A percentile compares a stretch with the other conserved stretches of the same genome.
Evolutionary conservation across 1,140 invertebrate species (phyloP).

Genomic region (Pseudomyrmex gracilis): DNA sequence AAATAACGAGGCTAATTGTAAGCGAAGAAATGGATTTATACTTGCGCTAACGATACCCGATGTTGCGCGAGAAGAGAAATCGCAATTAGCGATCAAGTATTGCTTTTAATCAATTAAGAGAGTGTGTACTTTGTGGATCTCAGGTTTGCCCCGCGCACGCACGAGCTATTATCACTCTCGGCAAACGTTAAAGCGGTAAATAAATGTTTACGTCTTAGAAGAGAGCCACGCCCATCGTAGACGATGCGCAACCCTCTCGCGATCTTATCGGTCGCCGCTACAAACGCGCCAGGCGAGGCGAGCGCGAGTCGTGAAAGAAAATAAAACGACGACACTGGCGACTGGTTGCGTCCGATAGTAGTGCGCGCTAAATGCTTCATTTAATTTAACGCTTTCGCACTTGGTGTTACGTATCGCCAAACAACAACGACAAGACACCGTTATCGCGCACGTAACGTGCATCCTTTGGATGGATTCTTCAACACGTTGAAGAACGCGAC

Average conservation of each 20-base stretch:
- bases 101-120: constrained; percentile 13
- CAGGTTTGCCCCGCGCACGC: background rate
- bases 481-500: too few species aligned
- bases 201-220: constrained; percentile 59
- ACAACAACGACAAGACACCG: constrained; percentile 13
- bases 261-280: constrained; percentile 53
- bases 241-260: constrained; percentile 55
- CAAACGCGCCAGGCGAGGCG: constrained; percentile 21
- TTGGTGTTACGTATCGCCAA: constrained; percentile 1
- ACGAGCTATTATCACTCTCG: constrained; percentile 24
- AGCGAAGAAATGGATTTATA: too few species aligned
- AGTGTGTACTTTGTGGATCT: background rate
- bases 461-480: background rate
- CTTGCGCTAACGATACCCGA: too few species aligned
- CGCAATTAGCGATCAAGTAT: background rate
- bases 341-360: constrained; percentile 43
- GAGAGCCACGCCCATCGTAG: constrained; percentile 64
- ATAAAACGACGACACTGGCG: constrained; percentile 65
- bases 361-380: constrained; percentile 49
- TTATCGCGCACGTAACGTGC: background rate
- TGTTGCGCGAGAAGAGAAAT: background rate
- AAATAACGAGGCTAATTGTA: too few species aligned
- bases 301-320: constrained; percentile 61
- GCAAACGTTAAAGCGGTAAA: constrained; percentile 58
- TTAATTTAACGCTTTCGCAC: background rate